A percentile compares a stretch with the other conserved stretches of the same genome.
These are phyloP conservation scores for Festucalex cinctus DNA, from an alignment of 2,113 vertebrate species.

Conservation along the genomic window DNA sequence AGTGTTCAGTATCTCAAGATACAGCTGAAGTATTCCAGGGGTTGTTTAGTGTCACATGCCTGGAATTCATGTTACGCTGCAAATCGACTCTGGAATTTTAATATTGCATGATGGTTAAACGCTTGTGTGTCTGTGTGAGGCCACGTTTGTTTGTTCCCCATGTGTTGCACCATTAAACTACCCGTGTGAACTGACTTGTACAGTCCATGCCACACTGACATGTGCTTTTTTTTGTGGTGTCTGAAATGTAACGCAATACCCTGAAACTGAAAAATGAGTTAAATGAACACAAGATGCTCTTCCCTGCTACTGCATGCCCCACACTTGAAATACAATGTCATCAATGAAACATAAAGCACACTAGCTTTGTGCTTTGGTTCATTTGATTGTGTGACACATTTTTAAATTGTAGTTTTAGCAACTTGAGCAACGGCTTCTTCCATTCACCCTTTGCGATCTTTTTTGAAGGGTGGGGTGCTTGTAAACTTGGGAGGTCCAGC, in stretches of 20 bases:
- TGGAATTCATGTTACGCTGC: neutral
- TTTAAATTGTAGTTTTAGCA: conserved; percentile 10
- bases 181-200: neutral
- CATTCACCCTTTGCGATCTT: conserved; percentile 36
- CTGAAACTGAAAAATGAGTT: conserved; percentile 44
- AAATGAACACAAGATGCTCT: conserved; percentile 52
- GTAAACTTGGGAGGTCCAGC: conserved; percentile 70
- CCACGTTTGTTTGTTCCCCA: conserved; percentile 8
- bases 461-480: conserved; percentile 79
- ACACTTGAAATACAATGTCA: neutral
- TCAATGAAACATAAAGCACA: neutral
- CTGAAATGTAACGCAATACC: conserved; percentile 51
- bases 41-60: neutral
- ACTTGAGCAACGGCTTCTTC: conserved; percentile 26
- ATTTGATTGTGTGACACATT: neutral
- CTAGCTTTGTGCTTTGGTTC: conserved; percentile 9
- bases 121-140: conserved; percentile 6
- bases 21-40: conserved; percentile 1
- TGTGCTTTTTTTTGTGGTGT: conserved; percentile 23
- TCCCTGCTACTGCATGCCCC: conserved; percentile 16
- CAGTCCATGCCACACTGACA: neutral
- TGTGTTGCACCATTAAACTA: conserved; percentile 15
- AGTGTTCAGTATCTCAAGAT: neutral
- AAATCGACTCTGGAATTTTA: neutral
- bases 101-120: conserved; percentile 9